Percentiles rank a stretch among this genome's conserved stretches.
Conservation (phyloP, 1,140 invertebrate species). For the Doryteuthis pealeii region DNA sequence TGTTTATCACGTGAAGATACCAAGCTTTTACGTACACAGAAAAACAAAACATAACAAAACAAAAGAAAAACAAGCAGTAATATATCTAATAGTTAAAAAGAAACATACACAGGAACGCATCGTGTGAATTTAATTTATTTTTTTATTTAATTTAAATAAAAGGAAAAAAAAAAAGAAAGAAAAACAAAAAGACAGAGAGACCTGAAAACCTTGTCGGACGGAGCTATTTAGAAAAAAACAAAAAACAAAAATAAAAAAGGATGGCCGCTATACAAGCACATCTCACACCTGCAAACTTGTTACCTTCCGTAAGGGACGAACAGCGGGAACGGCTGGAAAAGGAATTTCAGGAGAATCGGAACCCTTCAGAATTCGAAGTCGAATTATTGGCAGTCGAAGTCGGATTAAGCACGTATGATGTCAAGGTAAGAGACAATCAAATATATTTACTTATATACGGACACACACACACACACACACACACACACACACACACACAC, state of each 20-base stretch:
- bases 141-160: too few relatives aligned
- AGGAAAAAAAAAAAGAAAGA: too few relatives aligned
- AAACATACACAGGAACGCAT: too few relatives aligned
- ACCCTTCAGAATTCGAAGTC: constrained; percentile 45
- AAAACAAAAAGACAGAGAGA: too few relatives aligned
- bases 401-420: constrained; percentile 31
- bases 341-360: constrained; percentile 41
- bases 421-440: constrained; percentile 31
- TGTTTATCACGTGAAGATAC: too few relatives aligned
- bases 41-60: too few relatives aligned
- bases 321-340: constrained; percentile 36
- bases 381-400: constrained; percentile 41
- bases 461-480: constrained; percentile 20
- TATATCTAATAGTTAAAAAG: too few relatives aligned
- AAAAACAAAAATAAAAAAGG: background rate
- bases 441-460: constrained; percentile 17
- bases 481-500: constrained; percentile 19
- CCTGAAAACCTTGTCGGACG: too few relatives aligned
- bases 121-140: too few relatives aligned
- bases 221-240: background rate
- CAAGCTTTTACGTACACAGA: too few relatives aligned
- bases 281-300: constrained; percentile 35
- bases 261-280: constrained; percentile 34
- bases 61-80: too few relatives aligned
- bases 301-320: constrained; percentile 35